Evolutionary conservation across 2,113 vertebrate genomes (phyloP), one percentile per base, ranked within the genome.

Genomic region (Malurus cyaneus): DNA sequence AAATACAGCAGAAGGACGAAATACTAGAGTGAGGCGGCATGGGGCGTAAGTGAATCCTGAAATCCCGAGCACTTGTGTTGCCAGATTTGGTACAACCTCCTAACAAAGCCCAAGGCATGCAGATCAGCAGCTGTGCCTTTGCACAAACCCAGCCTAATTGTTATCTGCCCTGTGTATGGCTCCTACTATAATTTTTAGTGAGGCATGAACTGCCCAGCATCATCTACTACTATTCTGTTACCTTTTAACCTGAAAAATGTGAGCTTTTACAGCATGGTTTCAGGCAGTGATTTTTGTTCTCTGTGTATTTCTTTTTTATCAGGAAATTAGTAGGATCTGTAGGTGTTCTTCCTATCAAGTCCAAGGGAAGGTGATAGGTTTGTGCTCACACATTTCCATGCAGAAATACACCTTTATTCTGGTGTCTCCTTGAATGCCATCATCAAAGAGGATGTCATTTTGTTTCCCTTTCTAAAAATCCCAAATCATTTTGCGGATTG

Each of bases 371-470:
- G 29, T n/a, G 20, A 23, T 52, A 14, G 6, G 20, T 72, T 67
- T 53, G 24, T 2, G 0, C 8, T 14, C 31, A 18, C 0, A 0
- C 5, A 15, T 36, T 18, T 86, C 49, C 44, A 69, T 42, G 54
- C 20, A 73, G 24, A 87, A 59, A 25, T 14, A 21, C 17, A 6
- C 17, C 6, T 42, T 72, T 42, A 4, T 92, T 88, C 64, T 64
- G 20, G 7, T 9, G 2, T 23, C 49, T 86, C n/a, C 31, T 41
- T 34, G 39, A 52, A 59, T 16, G 8, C 32, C 36, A 8, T 34
- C 10, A 23, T 73, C 36, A 34, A 61, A 61, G 54, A 67, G 21
- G 19, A 23, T 56, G 8, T 29, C 14, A 8, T n/a, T 53, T 50
- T 25, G 5, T 34, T 81, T 88, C 53, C 47, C 9, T 31, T 50